These are phyloP conservation scores for Heterohyrax brucei DNA, from an alignment of 2,797 vertebrate species.

Conservation along the genomic window DNA sequence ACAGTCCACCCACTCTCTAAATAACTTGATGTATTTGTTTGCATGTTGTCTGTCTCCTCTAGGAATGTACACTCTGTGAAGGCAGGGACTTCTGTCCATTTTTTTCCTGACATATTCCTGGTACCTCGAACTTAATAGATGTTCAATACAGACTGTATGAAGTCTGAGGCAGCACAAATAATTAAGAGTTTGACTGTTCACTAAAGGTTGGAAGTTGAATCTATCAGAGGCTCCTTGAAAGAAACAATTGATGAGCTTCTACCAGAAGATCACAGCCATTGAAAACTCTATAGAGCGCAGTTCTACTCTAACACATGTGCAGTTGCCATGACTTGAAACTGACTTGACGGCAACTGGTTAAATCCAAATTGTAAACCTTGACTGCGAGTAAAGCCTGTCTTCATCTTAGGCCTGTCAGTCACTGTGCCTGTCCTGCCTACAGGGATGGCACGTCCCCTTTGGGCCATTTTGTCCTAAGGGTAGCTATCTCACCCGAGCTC, in stretches of 20 bases:
- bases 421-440: not conserved
- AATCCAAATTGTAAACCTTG: not conserved
- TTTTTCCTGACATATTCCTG: not conserved
- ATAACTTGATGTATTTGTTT: not conserved
- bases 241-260: not conserved
- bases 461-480: no score
- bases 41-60: accelerated
- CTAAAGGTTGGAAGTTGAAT: not conserved
- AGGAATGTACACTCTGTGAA: not conserved
- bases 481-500: not conserved
- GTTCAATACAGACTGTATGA: not conserved
- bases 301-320: not conserved
- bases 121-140: not conserved
- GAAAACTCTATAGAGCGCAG: not conserved
- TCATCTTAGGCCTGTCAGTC: not conserved
- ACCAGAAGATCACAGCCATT: no score
- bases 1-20: not conserved
- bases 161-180: not conserved
- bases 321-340: not conserved
- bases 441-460: not conserved
- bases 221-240: no score
- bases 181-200: not conserved
- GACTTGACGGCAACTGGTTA: not conserved
- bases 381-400: not conserved
- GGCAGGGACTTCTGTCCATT: not conserved